A percentile compares a stretch with the other conserved stretches of the same genome.
Conservation (phyloP, 2,888 invertebrate genomes). For the Noctua janthe region DNA sequence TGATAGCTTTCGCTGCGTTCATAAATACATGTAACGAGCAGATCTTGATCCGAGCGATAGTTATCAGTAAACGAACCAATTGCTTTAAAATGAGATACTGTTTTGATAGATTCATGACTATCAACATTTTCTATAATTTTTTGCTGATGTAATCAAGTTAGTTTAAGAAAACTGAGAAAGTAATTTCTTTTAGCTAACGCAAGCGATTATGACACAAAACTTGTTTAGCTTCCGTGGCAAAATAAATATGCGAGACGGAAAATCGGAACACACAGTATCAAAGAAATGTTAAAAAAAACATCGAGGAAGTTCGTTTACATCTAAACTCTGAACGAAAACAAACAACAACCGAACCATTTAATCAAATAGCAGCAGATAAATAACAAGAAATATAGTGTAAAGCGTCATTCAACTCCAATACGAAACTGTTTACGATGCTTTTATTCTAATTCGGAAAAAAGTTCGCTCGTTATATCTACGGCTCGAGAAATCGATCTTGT, state of each 20-base stretch:
- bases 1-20: constrained; percentile 66
- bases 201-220: constrained; percentile 6
- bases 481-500: constrained; percentile 66
- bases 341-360: constrained; percentile 27
- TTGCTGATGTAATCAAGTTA: constrained; percentile 23
- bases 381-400: constrained; percentile 39
- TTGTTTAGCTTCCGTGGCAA: constrained; percentile 1
- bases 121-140: constrained; percentile 20
- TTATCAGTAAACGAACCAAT: constrained; percentile 53
- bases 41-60: constrained; percentile 55
- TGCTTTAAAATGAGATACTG: constrained; percentile 44
- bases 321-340: constrained; percentile 10
- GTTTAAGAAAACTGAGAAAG: constrained; percentile 34
- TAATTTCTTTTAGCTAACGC: background rate
- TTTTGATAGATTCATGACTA: constrained; percentile 33
- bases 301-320: constrained; percentile 27
- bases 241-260: constrained; percentile 14
- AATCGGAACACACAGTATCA: constrained; percentile 7
- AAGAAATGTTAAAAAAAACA: constrained; percentile 3
- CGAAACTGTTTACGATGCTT: constrained; percentile 41
- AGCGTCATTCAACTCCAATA: constrained; percentile 23
- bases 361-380: constrained; percentile 33
- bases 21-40: constrained; percentile 54
- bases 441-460: constrained; percentile 54
- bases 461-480: constrained; percentile 54